A percentile compares a stretch with the other conserved stretches of the same genome.
Evolutionary conservation across 1,140 invertebrate species (phyloP).

Genomic region (Eriocheir sinensis): DNA sequence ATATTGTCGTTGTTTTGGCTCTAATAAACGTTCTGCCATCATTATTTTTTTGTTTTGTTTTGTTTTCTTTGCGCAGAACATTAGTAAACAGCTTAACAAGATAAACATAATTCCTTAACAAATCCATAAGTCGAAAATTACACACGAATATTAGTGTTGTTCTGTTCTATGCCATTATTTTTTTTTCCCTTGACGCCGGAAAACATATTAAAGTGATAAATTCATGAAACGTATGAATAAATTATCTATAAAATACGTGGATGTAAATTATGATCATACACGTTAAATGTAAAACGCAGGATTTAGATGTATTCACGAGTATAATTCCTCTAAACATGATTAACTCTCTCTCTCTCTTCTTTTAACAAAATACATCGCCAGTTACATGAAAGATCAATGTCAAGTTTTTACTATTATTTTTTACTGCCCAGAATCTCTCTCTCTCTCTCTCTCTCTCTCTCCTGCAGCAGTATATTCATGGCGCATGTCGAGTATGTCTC

Average conservation of each 20-base stretch:
- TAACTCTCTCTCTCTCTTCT: conserved; percentile 57
- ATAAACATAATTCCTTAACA: too few relatives aligned
- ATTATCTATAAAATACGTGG: conserved; percentile 12
- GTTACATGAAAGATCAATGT: too few relatives aligned
- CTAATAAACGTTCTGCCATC: too few relatives aligned
- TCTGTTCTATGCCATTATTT: too few relatives aligned
- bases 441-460: conserved; percentile 16
- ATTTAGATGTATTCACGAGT: not conserved
- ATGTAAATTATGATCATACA: not conserved
- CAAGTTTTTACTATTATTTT: not conserved
- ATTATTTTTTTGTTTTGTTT: too few relatives aligned
- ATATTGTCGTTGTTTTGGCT: too few relatives aligned
- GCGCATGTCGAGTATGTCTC: not conserved
- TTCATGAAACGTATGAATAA: not conserved
- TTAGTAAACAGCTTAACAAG: too few relatives aligned
- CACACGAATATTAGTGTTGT: too few relatives aligned
- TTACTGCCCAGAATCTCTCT: not conserved
- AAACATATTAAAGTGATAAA: not conserved
- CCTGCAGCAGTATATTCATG: not conserved
- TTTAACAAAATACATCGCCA: too few relatives aligned
- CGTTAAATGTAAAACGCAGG: not conserved
- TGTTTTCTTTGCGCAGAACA: too few relatives aligned
- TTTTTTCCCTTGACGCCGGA: not conserved
- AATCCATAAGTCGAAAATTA: too few relatives aligned
- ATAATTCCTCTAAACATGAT: not conserved